Base-by-base conservation (phyloP, 2,797 vertebrate species). In the Danio jaintianensis region DNA sequence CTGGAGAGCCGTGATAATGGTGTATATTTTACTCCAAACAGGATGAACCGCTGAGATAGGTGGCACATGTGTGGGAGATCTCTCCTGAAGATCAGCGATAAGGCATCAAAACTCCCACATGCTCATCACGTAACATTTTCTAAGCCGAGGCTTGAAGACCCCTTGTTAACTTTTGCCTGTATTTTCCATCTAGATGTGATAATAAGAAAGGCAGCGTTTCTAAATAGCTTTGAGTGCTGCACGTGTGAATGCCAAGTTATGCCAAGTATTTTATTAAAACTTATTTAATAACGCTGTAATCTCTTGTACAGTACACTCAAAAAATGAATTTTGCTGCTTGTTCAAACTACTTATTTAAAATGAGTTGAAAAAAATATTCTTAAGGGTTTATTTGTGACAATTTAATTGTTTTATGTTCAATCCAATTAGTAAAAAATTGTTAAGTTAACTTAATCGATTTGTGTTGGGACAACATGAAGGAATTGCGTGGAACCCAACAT, bases 21-120 rank as follows among this genome's bases (percentile, higher is more conserved):
- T 75, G 90, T 91, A 91, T 94, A 93, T 91, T 90, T 90, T 81
- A 86, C 89, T 68, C 63, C 83, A 89, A 88, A 91, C 91, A 90
- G 93, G 91, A 90, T 93, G 91, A 92, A 89, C 88, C 81, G 40
- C 79, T 75, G 78, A 88, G 90, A 92, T 92, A 90, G 79, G 82
- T 85, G 58, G 59, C 64, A 71, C 70, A 45, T 78, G 74, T 58
- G 74, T 73, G 73, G 40, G 79, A 18, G 53, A 77, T 43, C 36
- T 53, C 58, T 50, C 64, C 79, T 69, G 67, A 43, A 56, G 80
- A 72, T 78, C 61, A 58, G 66, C n/a, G 67, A 82, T 71, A 77
- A 64, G 29, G 36, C 45, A 71, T 20, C 42, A 16, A 9, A 29
- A 47, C 61, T 61, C 55, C 68, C 67, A 42, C 66, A 22, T 58